Percentiles rank a stretch among this genome's conserved stretches.
phyloP scores from a whole-genome alignment of 2,797 vertebrate species.

The Rhinogobio ventralis region DNA sequence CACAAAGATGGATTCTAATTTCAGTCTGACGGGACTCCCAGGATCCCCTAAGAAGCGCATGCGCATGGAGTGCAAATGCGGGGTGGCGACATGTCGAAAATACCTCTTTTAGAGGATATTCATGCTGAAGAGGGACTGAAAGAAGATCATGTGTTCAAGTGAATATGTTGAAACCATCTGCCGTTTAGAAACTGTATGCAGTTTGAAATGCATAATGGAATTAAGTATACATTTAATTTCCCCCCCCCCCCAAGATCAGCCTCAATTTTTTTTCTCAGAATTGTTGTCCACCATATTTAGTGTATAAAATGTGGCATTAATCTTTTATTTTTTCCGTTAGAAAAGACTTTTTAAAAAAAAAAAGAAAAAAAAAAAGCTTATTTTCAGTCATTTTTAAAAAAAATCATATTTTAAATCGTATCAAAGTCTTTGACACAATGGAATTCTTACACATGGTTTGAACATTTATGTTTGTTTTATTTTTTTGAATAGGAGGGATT shows the following conservation, averaged over 20 bases:
- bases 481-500: conserved; percentile 5
- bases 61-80: conserved; percentile 84
- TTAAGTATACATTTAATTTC: conserved; percentile 15
- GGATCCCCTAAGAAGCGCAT: conserved; percentile 80
- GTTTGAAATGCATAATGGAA: conserved; percentile 8
- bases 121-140: conserved; percentile 7
- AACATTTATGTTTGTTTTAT: neutral
- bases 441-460: neutral
- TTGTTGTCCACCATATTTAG: neutral
- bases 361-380: neutral
- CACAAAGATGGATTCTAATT: conserved; percentile 85
- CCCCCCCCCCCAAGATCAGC: neutral
- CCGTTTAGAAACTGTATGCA: neutral
- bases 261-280: neutral
- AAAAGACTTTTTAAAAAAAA: neutral
- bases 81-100: conserved; percentile 78
- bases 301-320: neutral
- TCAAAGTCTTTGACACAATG: neutral
- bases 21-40: conserved; percentile 76
- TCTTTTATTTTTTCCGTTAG: neutral
- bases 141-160: conserved; percentile 13
- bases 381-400: neutral
- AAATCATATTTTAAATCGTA: neutral
- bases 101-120: conserved; percentile 78
- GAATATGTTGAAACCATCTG: conserved; percentile 14